These are phyloP conservation scores for Bos indicus DNA, from an alignment of 2,113 vertebrate genomes.

Conservation along the genomic window DNA sequence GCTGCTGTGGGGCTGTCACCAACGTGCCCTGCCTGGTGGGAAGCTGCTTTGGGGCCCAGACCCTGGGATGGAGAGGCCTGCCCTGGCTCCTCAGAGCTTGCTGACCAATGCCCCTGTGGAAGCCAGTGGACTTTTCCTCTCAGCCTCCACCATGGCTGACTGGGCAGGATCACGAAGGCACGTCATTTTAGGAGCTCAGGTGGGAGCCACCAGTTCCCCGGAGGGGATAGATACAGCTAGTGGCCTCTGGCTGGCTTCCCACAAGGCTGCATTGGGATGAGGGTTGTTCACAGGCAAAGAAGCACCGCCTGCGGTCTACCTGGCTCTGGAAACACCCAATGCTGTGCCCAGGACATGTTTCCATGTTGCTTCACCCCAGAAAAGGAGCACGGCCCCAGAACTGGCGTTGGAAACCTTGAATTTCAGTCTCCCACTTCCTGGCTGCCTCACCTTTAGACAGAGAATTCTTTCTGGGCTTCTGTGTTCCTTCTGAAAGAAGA, in stretches of 20 bases:
- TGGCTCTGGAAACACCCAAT: not conserved
- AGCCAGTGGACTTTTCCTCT: slow-evolving; percentile 57
- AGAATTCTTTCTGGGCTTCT: not conserved
- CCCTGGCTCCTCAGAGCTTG: slow-evolving; percentile 39
- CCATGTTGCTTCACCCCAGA: not conserved
- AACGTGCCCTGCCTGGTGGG: not conserved
- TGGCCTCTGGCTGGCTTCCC: not conserved
- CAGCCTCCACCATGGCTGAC: slow-evolving; percentile 44
- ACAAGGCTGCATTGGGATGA: accelerated
- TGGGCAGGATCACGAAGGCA: slow-evolving; percentile 49
- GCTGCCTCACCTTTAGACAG: not conserved
- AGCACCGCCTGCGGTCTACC: not conserved
- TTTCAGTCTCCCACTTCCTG: not conserved
- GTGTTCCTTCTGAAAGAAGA: not conserved
- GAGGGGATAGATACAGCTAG: slow-evolving; percentile 7
- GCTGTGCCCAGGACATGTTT: not conserved
- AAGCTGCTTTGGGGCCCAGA: not conserved
- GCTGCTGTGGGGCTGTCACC: not conserved
- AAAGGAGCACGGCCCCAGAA: not conserved
- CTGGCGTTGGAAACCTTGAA: not conserved
- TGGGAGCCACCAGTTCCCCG: slow-evolving; percentile 5
- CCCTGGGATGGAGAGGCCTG: not conserved
- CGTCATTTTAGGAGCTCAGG: slow-evolving; percentile 50
- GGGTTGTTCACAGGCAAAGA: not conserved
- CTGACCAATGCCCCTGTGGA: slow-evolving; percentile 14